phyloP scores from a whole-genome alignment of 2,888 invertebrate genomes.

The Tenthredo livida region DNA sequence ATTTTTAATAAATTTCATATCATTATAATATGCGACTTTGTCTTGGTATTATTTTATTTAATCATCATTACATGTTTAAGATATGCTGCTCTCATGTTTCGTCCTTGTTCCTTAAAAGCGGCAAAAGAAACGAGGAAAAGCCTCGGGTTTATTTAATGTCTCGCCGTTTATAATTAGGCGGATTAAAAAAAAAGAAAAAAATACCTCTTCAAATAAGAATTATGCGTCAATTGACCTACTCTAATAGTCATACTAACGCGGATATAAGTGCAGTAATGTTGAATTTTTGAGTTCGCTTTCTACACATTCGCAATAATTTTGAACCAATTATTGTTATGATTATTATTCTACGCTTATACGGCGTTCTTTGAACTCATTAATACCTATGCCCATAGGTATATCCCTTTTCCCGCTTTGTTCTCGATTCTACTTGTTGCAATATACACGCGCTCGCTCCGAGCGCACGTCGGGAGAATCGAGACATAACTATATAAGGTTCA shows the following conservation, averaged over 20 bases:
- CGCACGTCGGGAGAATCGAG: neutral
- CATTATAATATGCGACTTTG: neutral
- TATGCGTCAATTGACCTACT: slow-evolving; percentile 31
- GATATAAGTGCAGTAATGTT: neutral
- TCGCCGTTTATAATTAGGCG: neutral
- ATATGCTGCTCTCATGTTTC: neutral
- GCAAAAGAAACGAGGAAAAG: neutral
- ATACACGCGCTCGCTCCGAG: neutral
- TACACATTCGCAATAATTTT: neutral
- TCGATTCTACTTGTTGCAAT: slow-evolving; percentile 29
- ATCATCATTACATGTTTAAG: neutral
- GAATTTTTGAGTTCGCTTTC: neutral
- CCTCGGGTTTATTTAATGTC: slow-evolving; percentile 2
- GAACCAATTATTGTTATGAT: neutral
- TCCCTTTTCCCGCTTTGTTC: neutral
- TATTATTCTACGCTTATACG: neutral
- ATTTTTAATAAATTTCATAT: neutral
- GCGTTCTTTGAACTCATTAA: neutral
- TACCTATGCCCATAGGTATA: neutral
- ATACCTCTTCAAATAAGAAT: neutral
- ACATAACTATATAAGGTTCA: neutral
- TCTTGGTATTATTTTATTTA: neutral
- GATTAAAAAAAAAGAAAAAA: neutral
- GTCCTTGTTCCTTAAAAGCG: neutral
- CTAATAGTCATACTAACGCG: neutral